phyloP scores from a whole-genome alignment of 53 echinoderm and acorn worm species.

The Astropecten irregularis region DNA sequence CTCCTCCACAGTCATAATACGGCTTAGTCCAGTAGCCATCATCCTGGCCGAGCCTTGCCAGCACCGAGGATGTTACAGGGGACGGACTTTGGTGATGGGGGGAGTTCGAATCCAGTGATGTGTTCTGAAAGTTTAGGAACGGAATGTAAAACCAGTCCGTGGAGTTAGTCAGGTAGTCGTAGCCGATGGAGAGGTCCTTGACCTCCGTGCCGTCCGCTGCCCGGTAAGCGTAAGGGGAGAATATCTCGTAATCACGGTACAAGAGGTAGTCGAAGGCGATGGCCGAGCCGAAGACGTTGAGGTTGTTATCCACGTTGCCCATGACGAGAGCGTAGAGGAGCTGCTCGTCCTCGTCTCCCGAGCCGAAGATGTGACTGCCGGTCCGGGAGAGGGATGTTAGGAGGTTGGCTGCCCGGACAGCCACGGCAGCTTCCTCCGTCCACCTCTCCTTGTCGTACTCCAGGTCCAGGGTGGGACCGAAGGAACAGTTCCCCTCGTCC shows the following conservation, averaged over 20 bases:
- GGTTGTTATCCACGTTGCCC: constrained; percentile 76
- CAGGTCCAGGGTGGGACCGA: constrained; percentile 84
- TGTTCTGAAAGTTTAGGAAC: constrained; percentile 42
- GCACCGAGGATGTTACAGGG: neutral
- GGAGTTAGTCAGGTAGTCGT: constrained; percentile 78
- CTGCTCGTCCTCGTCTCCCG: constrained; percentile 72
- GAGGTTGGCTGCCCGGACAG: constrained; percentile 81
- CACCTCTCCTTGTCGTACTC: constrained; percentile 80
- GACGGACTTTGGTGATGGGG: neutral
- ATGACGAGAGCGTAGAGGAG: constrained; percentile 79
- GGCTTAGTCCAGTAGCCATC: constrained; percentile 86
- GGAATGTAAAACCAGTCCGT: constrained; percentile 94
- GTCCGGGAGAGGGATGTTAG: constrained; percentile 76
- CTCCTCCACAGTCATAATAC: constrained; percentile 85
- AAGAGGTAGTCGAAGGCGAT: constrained; percentile 75
- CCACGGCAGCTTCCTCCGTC: constrained; percentile 75
- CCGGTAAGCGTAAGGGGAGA: constrained; percentile 92
- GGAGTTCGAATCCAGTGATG: neutral
- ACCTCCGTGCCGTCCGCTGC: constrained; percentile 64
- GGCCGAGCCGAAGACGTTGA: constrained; percentile 83
- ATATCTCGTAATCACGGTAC: constrained; percentile 78
- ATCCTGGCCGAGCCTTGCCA: neutral
- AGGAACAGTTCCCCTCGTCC: constrained; percentile 77
- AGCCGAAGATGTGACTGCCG: constrained; percentile 70
- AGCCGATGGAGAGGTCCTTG: constrained; percentile 91